Evolutionary conservation across 2,797 vertebrate genomes (phyloP), one percentile per base, ranked within the genome.

Genomic region (Gymnocypris eckloni): DNA sequence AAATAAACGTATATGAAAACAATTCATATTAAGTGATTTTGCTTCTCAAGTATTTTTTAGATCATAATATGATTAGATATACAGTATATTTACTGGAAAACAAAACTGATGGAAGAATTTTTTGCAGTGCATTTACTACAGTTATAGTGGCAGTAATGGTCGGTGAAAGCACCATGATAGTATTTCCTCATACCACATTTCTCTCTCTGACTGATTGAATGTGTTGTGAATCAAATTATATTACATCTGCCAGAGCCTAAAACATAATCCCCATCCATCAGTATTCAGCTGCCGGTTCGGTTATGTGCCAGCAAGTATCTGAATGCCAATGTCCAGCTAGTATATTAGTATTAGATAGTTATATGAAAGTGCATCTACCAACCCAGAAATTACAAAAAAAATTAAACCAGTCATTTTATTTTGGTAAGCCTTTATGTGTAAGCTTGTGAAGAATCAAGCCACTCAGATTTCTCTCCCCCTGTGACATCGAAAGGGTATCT

Each of bases 201-300:
- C 11, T 72, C 41, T 72, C 41, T 71, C 69, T 41, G 69, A n/a
- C 37, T 64, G 39, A 43, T n/a, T 43, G 12, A 79, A 56, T 56
- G 1, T 25, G 54, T 59, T 41, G 37, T 59, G 13, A 61, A 79
- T 61, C 8, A 7, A 79, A 64, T 61, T 59, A 76, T 20, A 54
- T 54, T 37, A 79, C 33, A 22, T 79, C 22, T 64, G 39, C 37
- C 39, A 43, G 54, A 79, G 20, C 39, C 56, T 79, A 20, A 79
- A 64, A 79, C 56, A 78, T n/a, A 45, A 22, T 64, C 9, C 39
- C 20, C 50, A 39, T 78, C 6, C 75, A 41, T 78, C 52, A 59
- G 37, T 77, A 13, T 39, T 61, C 76, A 41, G 54, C 15, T 41
- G 75, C 54, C 20, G 41, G 50, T 56, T 28, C 48, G 37, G 73